Percentiles rank a stretch among this genome's conserved stretches.
Conservation (phyloP, 2,797 vertebrate species). For the Alosa sapidissima region DNA sequence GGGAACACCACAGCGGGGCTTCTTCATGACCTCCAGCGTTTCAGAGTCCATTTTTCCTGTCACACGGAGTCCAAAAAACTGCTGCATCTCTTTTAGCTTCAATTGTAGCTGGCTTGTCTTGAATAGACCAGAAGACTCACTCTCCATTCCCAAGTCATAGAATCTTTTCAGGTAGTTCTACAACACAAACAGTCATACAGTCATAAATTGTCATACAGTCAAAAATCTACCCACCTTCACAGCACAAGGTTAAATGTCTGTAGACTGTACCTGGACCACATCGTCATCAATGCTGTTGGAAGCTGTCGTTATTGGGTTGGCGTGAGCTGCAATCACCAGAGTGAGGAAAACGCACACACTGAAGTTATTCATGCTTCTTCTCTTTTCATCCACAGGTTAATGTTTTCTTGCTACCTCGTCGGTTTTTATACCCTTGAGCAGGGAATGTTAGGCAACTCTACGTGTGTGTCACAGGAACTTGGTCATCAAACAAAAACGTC, state of each 20-base stretch:
- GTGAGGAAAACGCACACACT: not conserved
- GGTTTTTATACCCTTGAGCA: not conserved
- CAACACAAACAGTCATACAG: not conserved
- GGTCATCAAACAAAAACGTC: not conserved
- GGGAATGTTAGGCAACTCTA: not conserved
- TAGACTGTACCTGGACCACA: not conserved
- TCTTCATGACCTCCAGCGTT: constrained; percentile 84
- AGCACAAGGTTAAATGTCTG: not conserved
- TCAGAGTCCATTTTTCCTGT: constrained; percentile 78
- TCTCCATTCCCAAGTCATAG: constrained; percentile 3
- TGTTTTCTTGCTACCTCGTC: not conserved
- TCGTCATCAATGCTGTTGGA: not conserved
- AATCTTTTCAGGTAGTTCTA: constrained; percentile 2
- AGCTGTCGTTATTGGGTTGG: not conserved
- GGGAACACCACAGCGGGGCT: constrained; percentile 86
- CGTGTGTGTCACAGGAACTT: constrained; percentile 20
- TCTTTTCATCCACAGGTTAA: not conserved
- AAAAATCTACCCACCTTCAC: not conserved
- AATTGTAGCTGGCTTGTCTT: not conserved
- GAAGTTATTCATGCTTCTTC: not conserved
- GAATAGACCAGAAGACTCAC: not conserved
- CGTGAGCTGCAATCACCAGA: not conserved
- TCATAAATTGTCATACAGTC: not conserved
- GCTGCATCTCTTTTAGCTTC: constrained; percentile 24
- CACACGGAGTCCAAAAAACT: constrained; percentile 72